A percentile compares a stretch with the other conserved stretches of the same genome.
These are phyloP conservation scores for Conus betulinus DNA, from an alignment of 1,140 invertebrate species.

Conservation along the genomic window DNA sequence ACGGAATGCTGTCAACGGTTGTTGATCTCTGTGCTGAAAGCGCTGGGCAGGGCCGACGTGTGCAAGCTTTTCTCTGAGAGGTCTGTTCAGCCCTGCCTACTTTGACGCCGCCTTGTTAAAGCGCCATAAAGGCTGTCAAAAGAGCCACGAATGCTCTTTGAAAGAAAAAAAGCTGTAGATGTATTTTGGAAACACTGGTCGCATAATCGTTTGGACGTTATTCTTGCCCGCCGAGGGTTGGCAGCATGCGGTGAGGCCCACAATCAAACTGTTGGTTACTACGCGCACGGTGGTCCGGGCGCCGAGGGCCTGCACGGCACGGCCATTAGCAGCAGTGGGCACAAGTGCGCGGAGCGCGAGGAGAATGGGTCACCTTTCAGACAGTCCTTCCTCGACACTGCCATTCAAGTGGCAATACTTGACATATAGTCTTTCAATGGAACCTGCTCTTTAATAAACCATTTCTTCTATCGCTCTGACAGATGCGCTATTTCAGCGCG, in stretches of 20 bases:
- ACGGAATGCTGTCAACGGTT: background rate
- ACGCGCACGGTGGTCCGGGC: background rate
- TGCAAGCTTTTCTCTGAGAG: background rate
- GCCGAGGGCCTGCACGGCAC: background rate
- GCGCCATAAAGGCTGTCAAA: background rate
- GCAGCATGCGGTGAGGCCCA: background rate
- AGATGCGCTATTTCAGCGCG: background rate
- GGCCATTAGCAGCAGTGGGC: background rate
- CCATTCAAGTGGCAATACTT: background rate
- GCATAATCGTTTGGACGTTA: constrained; percentile 10
- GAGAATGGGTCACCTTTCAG: background rate
- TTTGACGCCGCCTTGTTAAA: background rate
- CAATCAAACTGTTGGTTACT: background rate
- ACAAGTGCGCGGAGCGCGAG: background rate
- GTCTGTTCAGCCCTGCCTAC: background rate
- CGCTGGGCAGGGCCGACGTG: background rate
- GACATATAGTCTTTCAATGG: background rate
- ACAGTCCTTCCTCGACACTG: background rate
- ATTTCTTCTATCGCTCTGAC: background rate
- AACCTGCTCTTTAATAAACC: constrained; percentile 3
- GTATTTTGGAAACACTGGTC: background rate
- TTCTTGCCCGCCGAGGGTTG: background rate
- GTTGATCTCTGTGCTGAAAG: background rate
- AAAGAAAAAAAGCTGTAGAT: background rate
- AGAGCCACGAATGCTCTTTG: background rate